phyloP scores from a whole-genome alignment of 2,113 vertebrate genomes.

The Halichoeres trimaculatus region DNA sequence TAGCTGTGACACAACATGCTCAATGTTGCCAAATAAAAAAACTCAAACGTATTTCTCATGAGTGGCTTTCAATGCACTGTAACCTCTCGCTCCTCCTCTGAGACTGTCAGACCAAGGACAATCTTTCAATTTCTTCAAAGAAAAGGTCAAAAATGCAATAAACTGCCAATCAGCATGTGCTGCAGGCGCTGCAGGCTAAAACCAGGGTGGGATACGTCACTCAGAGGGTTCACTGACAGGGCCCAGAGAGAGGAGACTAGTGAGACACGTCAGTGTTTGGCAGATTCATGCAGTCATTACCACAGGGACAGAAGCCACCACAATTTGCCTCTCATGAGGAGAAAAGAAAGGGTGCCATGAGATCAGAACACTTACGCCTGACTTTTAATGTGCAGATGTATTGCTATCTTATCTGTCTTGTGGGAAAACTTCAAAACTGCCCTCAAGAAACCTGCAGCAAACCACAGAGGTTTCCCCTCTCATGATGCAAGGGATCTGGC shows the following conservation, averaged over 20 bases:
- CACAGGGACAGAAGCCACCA: constrained; percentile 45
- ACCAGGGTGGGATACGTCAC: constrained; percentile 21
- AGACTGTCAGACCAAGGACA: constrained; percentile 22
- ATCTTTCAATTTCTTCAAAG: constrained; percentile 15
- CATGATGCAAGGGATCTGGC: background rate
- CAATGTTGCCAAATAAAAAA: background rate
- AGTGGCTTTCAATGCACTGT: background rate
- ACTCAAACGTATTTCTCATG: constrained; percentile 1
- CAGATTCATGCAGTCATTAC: constrained; percentile 59
- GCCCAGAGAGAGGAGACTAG: constrained; percentile 10
- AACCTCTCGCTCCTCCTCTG: background rate
- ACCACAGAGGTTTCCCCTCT: constrained; percentile 5
- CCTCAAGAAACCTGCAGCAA: background rate
- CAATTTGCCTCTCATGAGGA: background rate
- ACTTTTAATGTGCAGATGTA: constrained; percentile 6
- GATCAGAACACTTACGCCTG: constrained; percentile 13
- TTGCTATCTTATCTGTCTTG: background rate
- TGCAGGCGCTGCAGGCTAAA: constrained; percentile 3
- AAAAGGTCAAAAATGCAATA: constrained; percentile 44
- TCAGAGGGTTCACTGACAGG: constrained; percentile 12
- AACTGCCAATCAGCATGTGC: constrained; percentile 45
- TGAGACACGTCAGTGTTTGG: constrained; percentile 51
- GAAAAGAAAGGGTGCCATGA: constrained; percentile 9
- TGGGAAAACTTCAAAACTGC: constrained; percentile 29
- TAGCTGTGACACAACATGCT: background rate